Evolutionary conservation across 2,888 invertebrate species (phyloP).

Genomic region (Spodoptera picta): DNA sequence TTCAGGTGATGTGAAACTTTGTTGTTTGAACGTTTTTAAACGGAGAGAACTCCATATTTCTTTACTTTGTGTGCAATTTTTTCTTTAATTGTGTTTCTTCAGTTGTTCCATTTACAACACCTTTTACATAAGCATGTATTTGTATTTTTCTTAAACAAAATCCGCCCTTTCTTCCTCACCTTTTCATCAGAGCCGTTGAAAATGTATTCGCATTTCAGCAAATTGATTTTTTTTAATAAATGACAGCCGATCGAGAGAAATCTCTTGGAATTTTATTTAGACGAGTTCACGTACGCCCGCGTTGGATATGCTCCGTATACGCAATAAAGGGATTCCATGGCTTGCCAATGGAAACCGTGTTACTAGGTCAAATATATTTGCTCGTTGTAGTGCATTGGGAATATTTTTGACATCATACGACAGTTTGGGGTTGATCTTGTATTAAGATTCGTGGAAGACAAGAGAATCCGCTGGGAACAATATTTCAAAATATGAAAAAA

Average conservation of each 20-base stretch:
- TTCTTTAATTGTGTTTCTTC: background rate
- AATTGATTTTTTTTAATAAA: constrained; percentile 47
- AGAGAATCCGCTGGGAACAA: background rate
- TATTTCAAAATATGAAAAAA: background rate
- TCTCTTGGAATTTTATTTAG: constrained; percentile 51
- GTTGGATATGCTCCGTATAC: constrained; percentile 50
- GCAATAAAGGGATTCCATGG: constrained; percentile 69
- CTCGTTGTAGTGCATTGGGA: constrained; percentile 47
- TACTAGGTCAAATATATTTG: constrained; percentile 69
- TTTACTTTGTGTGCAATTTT: constrained; percentile 11
- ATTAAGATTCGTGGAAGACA: constrained; percentile 7
- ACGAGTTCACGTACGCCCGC: constrained; percentile 45
- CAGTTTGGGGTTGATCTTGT: constrained; percentile 12
- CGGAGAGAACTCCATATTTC: constrained; percentile 34
- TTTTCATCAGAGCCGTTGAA: constrained; percentile 14
- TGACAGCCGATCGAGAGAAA: constrained; percentile 32
- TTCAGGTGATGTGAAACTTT: constrained; percentile 50
- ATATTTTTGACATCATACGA: constrained; percentile 37
- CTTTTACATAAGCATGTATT: background rate
- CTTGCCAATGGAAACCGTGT: constrained; percentile 59
- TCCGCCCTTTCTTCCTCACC: background rate
- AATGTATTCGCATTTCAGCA: constrained; percentile 32
- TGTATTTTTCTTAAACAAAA: background rate
- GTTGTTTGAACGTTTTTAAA: constrained; percentile 43
- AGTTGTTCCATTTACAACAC: background rate